These are phyloP conservation scores for Alaudala cheleensis DNA, from an alignment of 2,113 vertebrate species.

Conservation along the genomic window DNA sequence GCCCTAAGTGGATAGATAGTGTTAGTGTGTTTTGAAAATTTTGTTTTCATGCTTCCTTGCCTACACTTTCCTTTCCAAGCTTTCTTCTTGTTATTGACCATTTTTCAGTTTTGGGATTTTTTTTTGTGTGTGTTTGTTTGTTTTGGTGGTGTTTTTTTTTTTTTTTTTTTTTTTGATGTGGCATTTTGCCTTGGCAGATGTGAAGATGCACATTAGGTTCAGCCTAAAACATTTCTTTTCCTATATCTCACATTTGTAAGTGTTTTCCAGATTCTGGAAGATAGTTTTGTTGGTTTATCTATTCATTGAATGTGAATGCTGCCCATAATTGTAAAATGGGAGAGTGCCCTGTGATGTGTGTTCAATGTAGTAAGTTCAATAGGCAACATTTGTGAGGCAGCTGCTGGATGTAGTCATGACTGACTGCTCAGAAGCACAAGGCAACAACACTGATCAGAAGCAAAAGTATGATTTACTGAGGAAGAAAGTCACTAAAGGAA, in stretches of 20 bases:
- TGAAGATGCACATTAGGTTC: neutral
- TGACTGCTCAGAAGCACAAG: neutral
- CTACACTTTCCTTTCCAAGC: neutral
- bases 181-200: neutral
- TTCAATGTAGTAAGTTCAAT: neutral
- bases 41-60: rapidly evolving
- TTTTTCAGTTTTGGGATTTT: neutral
- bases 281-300: neutral
- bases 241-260: neutral
- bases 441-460: neutral
- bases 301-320: neutral
- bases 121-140: neutral
- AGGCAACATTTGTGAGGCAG: neutral
- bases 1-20: neutral
- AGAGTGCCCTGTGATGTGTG: neutral
- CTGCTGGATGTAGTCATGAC: neutral
- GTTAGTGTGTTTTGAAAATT: neutral
- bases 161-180: no score
- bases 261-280: neutral
- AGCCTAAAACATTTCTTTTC: neutral
- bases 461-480: neutral
- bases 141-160: neutral
- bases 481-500: neutral
- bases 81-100: neutral
- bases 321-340: neutral